These are phyloP conservation scores for Hylia prasina DNA, from an alignment of 2,113 vertebrate genomes.

Conservation along the genomic window DNA sequence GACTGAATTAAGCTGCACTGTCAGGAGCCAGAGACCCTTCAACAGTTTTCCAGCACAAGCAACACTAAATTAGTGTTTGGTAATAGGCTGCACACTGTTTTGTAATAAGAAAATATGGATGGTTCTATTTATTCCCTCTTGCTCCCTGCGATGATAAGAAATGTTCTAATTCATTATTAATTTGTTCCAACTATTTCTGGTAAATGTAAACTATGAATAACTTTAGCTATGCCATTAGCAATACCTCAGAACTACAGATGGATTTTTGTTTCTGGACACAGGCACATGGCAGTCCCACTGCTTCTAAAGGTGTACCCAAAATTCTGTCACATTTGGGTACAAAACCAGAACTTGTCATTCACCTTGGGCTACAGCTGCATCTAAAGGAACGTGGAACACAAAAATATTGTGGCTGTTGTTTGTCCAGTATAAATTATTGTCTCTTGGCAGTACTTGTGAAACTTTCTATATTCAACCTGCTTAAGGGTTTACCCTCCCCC, in stretches of 20 bases:
- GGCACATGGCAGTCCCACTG: background rate
- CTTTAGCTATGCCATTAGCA: conserved; percentile 47
- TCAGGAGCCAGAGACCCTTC: conserved; percentile 23
- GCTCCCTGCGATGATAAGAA: conserved; percentile 54
- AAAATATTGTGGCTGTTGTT: background rate
- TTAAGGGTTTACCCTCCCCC: background rate
- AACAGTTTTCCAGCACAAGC: conserved; percentile 18
- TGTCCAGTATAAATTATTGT: background rate
- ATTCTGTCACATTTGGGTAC: background rate
- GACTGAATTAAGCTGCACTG: background rate
- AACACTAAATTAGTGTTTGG: conserved; percentile 29
- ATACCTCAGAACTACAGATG: conserved; percentile 39
- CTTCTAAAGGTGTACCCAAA: background rate
- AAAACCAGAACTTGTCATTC: background rate
- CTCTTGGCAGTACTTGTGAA: background rate
- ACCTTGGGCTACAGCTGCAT: background rate
- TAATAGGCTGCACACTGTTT: conserved; percentile 66
- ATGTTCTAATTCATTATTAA: conserved; percentile 77
- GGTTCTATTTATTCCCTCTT: conserved; percentile 67
- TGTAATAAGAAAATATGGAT: conserved; percentile 67
- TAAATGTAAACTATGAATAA: conserved; percentile 72
- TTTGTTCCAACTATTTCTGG: conserved; percentile 72
- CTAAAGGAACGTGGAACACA: background rate
- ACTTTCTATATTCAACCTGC: background rate
- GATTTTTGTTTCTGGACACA: conserved; percentile 9